Base-by-base conservation (phyloP, 2,113 vertebrate genomes). In the Elachura formosa region DNA sequence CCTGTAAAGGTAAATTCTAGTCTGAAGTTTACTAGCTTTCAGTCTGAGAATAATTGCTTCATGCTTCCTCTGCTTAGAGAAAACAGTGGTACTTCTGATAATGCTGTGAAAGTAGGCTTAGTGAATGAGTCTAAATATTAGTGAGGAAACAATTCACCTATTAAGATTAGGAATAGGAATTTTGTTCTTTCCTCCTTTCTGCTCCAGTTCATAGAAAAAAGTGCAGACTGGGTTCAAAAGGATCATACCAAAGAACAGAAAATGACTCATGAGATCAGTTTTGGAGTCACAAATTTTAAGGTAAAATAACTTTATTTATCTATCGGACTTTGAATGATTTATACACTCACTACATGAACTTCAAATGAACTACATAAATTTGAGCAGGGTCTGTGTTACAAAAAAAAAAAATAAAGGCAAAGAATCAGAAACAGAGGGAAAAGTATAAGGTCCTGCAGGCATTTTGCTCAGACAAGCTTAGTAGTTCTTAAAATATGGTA, bases 331-430 rank as follows among this genome's bases (percentile, higher is more conserved):
- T 64, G n/a, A 82, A 89, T 51, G 54, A 91, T 64, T 87, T 87
- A 93, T 79, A 58, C 25, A 76, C 49, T 79, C 34, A 56, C 66
- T 73, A 62, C 29, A 85, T 90, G 82, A 95, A 94, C 84, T 91
- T 76, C 78, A 82, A 85, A 89, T 95, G 71, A 96, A 87, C 82
- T 85, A 79, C 54, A 73, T 84, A 91, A 79, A 94, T 79, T 51
- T 79, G 34, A 76, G 66, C 23, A 45, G 84, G 36, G 31, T 75
- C 58, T 72, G 14, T 22, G 17, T 34, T 26, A 0, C 11, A 20
- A 48, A 61, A 41, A 72, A 26, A 28, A 7, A 49, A 55, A 21
- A 62, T 38, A 41, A 63, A 72, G 19, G 24, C 14, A 52, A 77
- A 56, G 12, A 2, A 29, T 20, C 3, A 83, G 40, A 76, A 88